A percentile compares a stretch with the other conserved stretches of the same genome.
phyloP scores from a whole-genome alignment of 2,113 vertebrate species.

The Falcunculus frontatus region DNA sequence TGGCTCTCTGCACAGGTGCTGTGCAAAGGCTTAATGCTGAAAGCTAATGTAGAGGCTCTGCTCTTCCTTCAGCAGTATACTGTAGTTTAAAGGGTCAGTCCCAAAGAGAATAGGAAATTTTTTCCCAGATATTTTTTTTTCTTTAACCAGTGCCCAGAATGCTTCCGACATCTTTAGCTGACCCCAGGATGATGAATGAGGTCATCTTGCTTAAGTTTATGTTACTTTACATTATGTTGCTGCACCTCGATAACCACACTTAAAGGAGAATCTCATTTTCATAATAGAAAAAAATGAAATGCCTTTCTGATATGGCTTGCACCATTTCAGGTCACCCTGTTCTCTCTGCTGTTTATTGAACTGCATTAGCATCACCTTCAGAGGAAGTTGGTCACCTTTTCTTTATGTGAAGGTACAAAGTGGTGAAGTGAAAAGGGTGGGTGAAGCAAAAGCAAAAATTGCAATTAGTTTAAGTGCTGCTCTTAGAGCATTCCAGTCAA shows the following conservation, averaged over 20 bases:
- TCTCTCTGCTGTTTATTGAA: conserved; percentile 34
- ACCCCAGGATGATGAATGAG: conserved; percentile 27
- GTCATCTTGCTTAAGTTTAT: conserved; percentile 22
- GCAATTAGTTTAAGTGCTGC: conserved; percentile 41
- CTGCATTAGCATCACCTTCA: conserved; percentile 47
- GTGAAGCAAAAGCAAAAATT: conserved; percentile 29
- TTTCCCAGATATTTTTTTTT: not conserved
- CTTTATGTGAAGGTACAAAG: not conserved
- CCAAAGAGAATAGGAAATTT: not conserved
- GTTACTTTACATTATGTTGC: conserved; percentile 34
- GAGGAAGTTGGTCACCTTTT: conserved; percentile 19
- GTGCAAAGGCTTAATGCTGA: not conserved
- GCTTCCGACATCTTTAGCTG: not conserved
- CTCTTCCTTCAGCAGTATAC: not conserved
- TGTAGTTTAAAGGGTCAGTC: not conserved
- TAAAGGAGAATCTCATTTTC: conserved; percentile 39
- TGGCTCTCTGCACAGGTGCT: not conserved
- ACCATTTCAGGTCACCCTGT: conserved; percentile 12
- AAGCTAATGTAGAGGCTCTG: not conserved
- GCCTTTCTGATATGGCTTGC: conserved; percentile 10
- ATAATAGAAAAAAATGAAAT: conserved; percentile 53
- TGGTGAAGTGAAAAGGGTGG: not conserved
- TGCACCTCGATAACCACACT: conserved; percentile 25
- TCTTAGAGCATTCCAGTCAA: not conserved
- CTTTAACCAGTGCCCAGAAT: not conserved